Conservation (phyloP, 2,888 invertebrate genomes). For the Apamea crenata region DNA sequence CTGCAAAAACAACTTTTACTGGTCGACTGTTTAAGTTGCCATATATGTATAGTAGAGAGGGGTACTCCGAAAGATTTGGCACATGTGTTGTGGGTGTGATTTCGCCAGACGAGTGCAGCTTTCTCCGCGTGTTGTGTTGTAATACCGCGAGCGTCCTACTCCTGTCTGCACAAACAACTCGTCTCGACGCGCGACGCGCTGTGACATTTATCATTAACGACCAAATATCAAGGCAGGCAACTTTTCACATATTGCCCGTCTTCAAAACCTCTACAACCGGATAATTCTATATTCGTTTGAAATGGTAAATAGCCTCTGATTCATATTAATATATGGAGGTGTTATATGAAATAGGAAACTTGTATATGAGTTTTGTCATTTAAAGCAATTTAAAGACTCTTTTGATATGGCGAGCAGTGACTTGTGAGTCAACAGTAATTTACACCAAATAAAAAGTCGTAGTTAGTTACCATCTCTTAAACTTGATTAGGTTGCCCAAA, state of each 20-base stretch:
- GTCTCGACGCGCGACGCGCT: slow-evolving; percentile 58
- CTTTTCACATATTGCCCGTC: slow-evolving; percentile 72
- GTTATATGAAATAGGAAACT: slow-evolving; percentile 84
- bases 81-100: slow-evolving; percentile 87
- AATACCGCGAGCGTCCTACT: slow-evolving; percentile 71
- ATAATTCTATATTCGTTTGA: slow-evolving; percentile 73
- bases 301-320: slow-evolving; percentile 79
- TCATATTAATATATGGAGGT: slow-evolving; percentile 81
- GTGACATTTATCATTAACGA: slow-evolving; percentile 82
- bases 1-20: slow-evolving; percentile 85
- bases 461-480: slow-evolving; percentile 39
- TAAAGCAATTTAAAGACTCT: slow-evolving; percentile 58
- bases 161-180: slow-evolving; percentile 60
- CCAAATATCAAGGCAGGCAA: slow-evolving; percentile 86
- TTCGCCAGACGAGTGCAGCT: slow-evolving; percentile 87
- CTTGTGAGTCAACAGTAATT: slow-evolving; percentile 70
- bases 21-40: slow-evolving; percentile 75
- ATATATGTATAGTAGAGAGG: slow-evolving; percentile 76
- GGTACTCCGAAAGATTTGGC: slow-evolving; percentile 85
- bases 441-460: slow-evolving; percentile 44
- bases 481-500: slow-evolving; percentile 57
- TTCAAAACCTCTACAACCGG: slow-evolving; percentile 74
- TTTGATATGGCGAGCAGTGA: slow-evolving; percentile 61
- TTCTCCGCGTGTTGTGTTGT: slow-evolving; percentile 86
- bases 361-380: slow-evolving; percentile 76